These are phyloP conservation scores for Octopus bimaculoides DNA, from an alignment of 1,140 invertebrate genomes.

Conservation along the genomic window DNA sequence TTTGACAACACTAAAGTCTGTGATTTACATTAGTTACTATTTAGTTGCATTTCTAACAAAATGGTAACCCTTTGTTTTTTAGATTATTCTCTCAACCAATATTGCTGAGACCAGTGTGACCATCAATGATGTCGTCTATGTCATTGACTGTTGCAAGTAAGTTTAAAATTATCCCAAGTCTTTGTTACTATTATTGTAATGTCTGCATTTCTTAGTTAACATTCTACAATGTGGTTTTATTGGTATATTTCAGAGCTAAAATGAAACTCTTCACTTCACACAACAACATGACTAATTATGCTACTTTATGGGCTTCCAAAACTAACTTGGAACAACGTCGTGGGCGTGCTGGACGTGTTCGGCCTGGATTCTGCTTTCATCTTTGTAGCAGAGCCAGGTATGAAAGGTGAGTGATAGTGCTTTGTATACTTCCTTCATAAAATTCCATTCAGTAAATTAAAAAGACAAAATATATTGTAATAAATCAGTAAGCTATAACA, in stretches of 20 bases:
- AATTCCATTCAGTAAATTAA: background rate
- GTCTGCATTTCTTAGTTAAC: background rate
- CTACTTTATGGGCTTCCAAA: constrained; percentile 62
- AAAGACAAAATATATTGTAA: background rate
- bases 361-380: constrained; percentile 77
- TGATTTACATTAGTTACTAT: too few relatives aligned
- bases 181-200: background rate
- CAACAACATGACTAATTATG: constrained; percentile 60
- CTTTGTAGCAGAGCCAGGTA: constrained; percentile 62
- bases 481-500: background rate
- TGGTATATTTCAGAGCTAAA: constrained; percentile 43
- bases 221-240: background rate
- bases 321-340: constrained; percentile 68
- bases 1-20: too few relatives aligned
- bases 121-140: constrained; percentile 58
- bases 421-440: background rate
- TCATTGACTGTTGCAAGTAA: constrained; percentile 58
- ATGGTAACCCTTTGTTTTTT: constrained; percentile 17
- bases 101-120: constrained; percentile 61
- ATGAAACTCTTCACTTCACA: constrained; percentile 58
- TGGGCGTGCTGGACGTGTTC: constrained; percentile 70
- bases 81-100: constrained; percentile 61
- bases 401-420: constrained; percentile 36
- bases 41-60: too few relatives aligned
- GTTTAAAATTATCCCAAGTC: constrained; percentile 21